Percentiles rank a stretch among this genome's conserved stretches.
Conservation (phyloP, 2,888 invertebrate genomes). For the Pardosa pseudoannulata region DNA sequence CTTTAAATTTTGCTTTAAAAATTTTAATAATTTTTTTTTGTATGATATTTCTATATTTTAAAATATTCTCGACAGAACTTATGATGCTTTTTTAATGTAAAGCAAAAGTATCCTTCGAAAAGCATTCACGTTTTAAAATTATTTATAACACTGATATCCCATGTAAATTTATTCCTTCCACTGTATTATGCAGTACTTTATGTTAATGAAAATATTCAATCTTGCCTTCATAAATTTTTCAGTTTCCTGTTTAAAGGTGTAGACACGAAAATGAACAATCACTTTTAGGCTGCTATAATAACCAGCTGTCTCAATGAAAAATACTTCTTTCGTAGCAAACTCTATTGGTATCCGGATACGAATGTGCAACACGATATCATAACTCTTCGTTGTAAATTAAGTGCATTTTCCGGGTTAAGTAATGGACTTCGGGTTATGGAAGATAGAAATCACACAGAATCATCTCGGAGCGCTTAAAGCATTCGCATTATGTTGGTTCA, state of each 20-base stretch:
- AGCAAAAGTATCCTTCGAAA: too few species aligned
- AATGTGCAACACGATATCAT: not conserved
- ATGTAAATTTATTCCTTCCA: not conserved
- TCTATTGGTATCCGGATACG: not conserved
- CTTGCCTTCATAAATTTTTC: not conserved
- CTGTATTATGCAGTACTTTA: not conserved
- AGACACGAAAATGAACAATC: not conserved
- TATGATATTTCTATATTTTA: too few species aligned
- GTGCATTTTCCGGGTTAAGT: not conserved
- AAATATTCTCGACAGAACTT: too few species aligned
- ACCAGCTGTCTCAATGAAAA: not conserved
- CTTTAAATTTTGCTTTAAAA: too few species aligned
- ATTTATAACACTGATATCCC: not conserved
- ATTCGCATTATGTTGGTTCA: not conserved
- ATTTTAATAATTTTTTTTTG: too few species aligned
- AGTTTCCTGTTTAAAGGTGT: not conserved
- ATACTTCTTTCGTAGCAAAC: not conserved
- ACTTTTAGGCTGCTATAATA: not conserved
- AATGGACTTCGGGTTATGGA: not conserved
- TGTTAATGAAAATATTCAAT: not conserved
- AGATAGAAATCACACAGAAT: not conserved
- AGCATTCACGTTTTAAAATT: not conserved
- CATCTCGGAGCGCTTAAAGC: not conserved
- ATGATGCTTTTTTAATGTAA: too few species aligned
- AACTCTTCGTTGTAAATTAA: not conserved